phyloP scores from a whole-genome alignment of 2,113 vertebrate genomes.

The Istiophorus platypterus region DNA sequence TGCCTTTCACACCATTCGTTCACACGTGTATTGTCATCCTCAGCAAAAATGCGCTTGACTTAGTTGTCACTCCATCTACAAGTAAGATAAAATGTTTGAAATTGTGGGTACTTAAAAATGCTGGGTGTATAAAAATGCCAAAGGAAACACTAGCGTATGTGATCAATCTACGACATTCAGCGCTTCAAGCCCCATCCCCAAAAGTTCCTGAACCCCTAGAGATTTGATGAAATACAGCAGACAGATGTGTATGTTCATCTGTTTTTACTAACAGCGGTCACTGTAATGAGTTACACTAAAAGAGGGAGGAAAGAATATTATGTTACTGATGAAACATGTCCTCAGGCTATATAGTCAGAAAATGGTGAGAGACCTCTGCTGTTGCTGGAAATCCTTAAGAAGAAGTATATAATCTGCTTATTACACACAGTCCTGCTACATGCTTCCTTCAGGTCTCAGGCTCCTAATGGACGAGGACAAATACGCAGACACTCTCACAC shows the following conservation, averaged over 20 bases:
- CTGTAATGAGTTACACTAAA: conserved; percentile 17
- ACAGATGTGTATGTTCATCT: conserved; percentile 18
- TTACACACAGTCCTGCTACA: conserved; percentile 44
- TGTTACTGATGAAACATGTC: conserved; percentile 46
- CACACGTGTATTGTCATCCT: background rate
- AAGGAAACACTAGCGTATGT: background rate
- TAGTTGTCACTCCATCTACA: background rate
- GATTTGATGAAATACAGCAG: background rate
- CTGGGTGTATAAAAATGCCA: too few species aligned
- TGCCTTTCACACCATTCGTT: too few species aligned
- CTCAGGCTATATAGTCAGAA: conserved; percentile 27
- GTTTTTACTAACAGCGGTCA: conserved; percentile 7
- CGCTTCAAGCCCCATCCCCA: background rate
- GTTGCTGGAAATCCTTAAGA: conserved; percentile 50
- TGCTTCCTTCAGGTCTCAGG: conserved; percentile 43
- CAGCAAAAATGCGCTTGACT: background rate
- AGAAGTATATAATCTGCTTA: conserved; percentile 68
- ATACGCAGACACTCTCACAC: conserved; percentile 14
- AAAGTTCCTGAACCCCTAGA: background rate
- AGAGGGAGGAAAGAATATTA: conserved; percentile 14
- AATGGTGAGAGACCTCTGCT: conserved; percentile 43
- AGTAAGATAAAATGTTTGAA: too few species aligned
- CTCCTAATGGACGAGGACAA: conserved; percentile 57
- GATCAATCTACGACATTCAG: background rate
- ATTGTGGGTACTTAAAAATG: background rate